Base-by-base conservation (phyloP, 2,113 vertebrate genomes). In the Egretta garzetta region DNA sequence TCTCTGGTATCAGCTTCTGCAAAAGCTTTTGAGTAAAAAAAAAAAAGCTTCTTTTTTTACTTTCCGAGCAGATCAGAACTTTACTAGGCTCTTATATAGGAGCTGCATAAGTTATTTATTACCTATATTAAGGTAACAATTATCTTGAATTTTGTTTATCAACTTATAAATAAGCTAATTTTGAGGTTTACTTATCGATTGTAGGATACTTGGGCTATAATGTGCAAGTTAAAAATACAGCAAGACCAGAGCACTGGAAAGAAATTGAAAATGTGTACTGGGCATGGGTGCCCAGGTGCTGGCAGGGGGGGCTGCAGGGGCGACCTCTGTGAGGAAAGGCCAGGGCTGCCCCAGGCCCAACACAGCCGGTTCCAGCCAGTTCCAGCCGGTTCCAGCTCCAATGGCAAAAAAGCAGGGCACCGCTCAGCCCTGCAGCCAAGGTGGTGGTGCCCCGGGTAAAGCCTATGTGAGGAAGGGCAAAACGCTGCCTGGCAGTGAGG, bases 311-410 rank as follows among this genome's bases (percentile, higher is more conserved):
- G 9, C 20, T 47, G 26, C 64, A 47, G 35, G 27, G 12, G 4
- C 3, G 1, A 20, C 28, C 39, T 39, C 39, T 55, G 39, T 37
- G 67, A 37, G 16, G 9, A 53, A 47, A 9, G 10, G 19, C 19
- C 6, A 2, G 9, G 22, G 53, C 43, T 86, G 52, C 12, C 50
- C 62, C 0, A 0, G 19, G 75, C 14, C 5, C 4, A 52, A 32
- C n/a, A 49, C 55, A 16, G 67, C 27, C 12, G 2, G 21, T 33
- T 58, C 20, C 56, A 22, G 32, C 8, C 8, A 1, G 20, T 3
- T 58, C 18, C 63, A 81, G n/a, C n/a, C n/a, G n/a, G n/a, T n/a
- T n/a, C n/a, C n/a, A 1, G 20, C 5, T 58, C 18, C 63, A 81
- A 1, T 5, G 3, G 7, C 21, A 56, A 27, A 75, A 60, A 16